Base-by-base conservation (phyloP, 2,888 invertebrate genomes). In the Thera obeliscata region DNA sequence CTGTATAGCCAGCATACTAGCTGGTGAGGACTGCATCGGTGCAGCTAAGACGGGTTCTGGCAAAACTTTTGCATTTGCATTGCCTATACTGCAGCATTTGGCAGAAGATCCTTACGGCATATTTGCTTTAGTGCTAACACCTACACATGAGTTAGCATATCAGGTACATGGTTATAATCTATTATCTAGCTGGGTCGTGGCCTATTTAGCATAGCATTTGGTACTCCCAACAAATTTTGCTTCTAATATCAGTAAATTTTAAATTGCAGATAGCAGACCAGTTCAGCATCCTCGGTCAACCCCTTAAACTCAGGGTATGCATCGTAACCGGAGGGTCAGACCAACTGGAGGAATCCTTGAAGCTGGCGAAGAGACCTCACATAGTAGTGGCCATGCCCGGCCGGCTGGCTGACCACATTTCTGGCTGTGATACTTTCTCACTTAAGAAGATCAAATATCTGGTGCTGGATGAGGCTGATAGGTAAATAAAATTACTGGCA, bases 31-130 rank as follows among this genome's bases (percentile, higher is more conserved):
- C 91, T 98, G 98, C 78, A 97, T 99, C 72, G 99, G 98, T 7
- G 98, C 98, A 78, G 98, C 99, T 0, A 98, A 99, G 88, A 99
- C 99, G 7, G 99, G 99, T 11, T 99, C 98, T 65, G 99, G 99
- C 2, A 99, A 99, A 94, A 99, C 99, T 0, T 96, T 99, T 81
- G 98, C 99, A 0, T 99, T 99, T 94, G 99, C 98, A 0, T 87
- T 99, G 63, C 99, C 99, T 0, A 98, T 99, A 79, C 87, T 99
- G 56, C 98, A 99, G 85, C 96, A 96, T 83, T 92, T 99, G 41
- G 97, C 97, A 67, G 97, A 98, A 83, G 99, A 99, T 88, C 99
- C 99, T 0, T 98, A 97, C 87, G 99, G 99, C 64, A 98, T 99
- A 84, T 99, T 97, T 94, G 98, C 99, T 2, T 94, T 99, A 41